Evolutionary conservation across 2,888 invertebrate species (phyloP).

Genomic region (Tiliacea aurago): DNA sequence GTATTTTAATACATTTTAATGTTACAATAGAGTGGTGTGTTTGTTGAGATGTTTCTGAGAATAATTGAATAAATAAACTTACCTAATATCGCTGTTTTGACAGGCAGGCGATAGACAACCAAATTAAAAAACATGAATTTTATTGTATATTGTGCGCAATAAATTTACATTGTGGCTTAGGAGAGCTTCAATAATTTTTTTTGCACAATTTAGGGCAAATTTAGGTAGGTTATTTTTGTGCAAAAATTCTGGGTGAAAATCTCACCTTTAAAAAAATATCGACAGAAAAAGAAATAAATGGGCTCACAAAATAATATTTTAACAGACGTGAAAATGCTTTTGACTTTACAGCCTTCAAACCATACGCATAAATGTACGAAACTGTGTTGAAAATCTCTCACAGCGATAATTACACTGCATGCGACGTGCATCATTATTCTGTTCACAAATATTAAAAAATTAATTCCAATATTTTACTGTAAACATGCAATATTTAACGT

Average conservation of each 20-base stretch:
- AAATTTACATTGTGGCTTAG: not conserved
- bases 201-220: too few species aligned
- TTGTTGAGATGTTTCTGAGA: not conserved
- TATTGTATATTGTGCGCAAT: not conserved
- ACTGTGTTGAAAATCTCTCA: not conserved
- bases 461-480: conserved; percentile 1
- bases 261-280: too few species aligned
- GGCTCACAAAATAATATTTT: not conserved
- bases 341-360: not conserved
- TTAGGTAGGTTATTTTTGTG: too few species aligned
- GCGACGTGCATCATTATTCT: not conserved
- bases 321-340: not conserved
- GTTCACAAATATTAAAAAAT: conserved; percentile 4
- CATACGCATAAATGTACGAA: not conserved
- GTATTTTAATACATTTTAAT: conserved; percentile 45
- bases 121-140: not conserved
- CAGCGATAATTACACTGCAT: not conserved
- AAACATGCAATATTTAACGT: conserved; percentile 20
- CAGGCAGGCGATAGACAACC: too few species aligned
- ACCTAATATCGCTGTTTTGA: not conserved
- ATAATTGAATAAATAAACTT: not conserved
- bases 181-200: not conserved
- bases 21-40: conserved; percentile 52
- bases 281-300: not conserved
- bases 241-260: not conserved